A percentile compares a stretch with the other conserved stretches of the same genome.
Conservation (phyloP, 2,888 invertebrate species). For the Diarsia mendica region DNA sequence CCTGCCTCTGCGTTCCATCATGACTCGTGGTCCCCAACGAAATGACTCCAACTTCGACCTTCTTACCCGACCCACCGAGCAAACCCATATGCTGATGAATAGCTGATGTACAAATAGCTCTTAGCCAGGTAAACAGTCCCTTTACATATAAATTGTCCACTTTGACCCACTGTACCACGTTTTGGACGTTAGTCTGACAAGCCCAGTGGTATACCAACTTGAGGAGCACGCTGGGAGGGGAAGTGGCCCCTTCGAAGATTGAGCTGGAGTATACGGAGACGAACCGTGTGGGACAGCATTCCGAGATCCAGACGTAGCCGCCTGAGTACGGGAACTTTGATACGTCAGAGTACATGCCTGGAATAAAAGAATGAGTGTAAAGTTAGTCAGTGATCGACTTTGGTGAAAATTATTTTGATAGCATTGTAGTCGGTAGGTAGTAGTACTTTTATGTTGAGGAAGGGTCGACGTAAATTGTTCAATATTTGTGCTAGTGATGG, state of each 20-base stretch:
- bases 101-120: slow-evolving; percentile 95
- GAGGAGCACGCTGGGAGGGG: slow-evolving; percentile 95
- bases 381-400: no score
- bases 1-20: slow-evolving; percentile 93
- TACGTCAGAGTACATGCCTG: slow-evolving; percentile 96
- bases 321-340: slow-evolving; percentile 96
- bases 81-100: slow-evolving; percentile 94
- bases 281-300: slow-evolving; percentile 95
- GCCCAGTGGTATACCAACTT: slow-evolving; percentile 97
- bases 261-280: slow-evolving; percentile 97
- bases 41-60: slow-evolving; percentile 95
- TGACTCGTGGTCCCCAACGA: slow-evolving; percentile 96
- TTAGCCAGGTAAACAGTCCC: slow-evolving; percentile 91
- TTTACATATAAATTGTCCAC: slow-evolving; percentile 90
- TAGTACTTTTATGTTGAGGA: no score
- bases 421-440: no score
- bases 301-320: slow-evolving; percentile 97
- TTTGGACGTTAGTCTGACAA: slow-evolving; percentile 96
- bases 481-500: background rate
- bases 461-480: background rate
- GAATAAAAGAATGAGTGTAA: slow-evolving; percentile 41
- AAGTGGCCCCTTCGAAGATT: slow-evolving; percentile 95
- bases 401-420: no score
- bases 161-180: slow-evolving; percentile 96
- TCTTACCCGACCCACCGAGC: slow-evolving; percentile 93